phyloP scores from a whole-genome alignment of 2,113 vertebrate genomes.

The Amblyopsis rosae region DNA sequence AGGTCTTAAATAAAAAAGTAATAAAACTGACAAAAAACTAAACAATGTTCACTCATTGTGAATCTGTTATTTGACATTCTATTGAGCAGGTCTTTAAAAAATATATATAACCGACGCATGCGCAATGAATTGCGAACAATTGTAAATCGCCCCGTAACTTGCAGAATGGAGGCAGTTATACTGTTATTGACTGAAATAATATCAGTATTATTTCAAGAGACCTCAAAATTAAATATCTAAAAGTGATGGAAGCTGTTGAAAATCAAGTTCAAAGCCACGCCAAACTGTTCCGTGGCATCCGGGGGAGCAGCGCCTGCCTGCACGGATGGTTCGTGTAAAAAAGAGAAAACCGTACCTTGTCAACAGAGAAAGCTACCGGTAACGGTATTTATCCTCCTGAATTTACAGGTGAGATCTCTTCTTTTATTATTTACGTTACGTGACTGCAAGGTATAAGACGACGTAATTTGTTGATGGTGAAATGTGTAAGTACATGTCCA shows the following conservation, averaged over 20 bases:
- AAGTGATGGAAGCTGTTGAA: slow-evolving; percentile 14
- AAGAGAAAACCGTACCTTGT: not conserved
- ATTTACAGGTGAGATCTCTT: slow-evolving; percentile 37
- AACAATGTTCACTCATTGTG: not conserved
- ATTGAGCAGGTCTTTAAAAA: slow-evolving; percentile 46
- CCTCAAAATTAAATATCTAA: not conserved
- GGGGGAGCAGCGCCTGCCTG: not conserved
- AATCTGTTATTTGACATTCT: slow-evolving; percentile 26
- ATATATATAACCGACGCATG: slow-evolving; percentile 7
- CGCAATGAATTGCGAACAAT: not conserved
- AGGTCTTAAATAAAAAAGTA: slow-evolving; percentile 21
- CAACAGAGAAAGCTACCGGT: slow-evolving; percentile 36
- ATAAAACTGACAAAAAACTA: not conserved
- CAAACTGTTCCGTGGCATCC: slow-evolving; percentile 34
- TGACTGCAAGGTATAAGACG: not conserved
- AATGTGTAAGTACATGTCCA: not conserved
- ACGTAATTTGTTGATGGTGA: rapidly evolving
- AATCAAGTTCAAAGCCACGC: slow-evolving; percentile 38
- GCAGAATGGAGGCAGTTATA: too few species aligned
- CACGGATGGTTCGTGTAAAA: not conserved
- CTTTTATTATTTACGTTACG: not conserved
- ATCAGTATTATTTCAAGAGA: too few species aligned
- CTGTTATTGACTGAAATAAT: too few species aligned
- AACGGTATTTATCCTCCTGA: not conserved
- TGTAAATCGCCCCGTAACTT: too few species aligned